Evolutionary conservation across 2,888 invertebrate species (phyloP).

Genomic region (Eupeodes luniger): DNA sequence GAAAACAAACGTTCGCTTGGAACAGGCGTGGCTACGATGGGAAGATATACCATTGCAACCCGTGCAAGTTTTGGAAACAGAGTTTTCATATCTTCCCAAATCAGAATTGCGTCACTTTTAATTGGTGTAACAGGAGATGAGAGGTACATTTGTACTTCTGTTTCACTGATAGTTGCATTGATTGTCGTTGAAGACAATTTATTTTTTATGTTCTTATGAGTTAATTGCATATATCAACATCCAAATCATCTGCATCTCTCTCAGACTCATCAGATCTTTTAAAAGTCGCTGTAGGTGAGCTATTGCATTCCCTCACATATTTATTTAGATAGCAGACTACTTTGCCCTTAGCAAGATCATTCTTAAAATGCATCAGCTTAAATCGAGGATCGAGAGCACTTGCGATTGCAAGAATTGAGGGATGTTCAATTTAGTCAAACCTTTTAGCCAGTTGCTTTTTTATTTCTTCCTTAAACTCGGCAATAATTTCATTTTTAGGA

Average conservation of each 20-base stretch:
- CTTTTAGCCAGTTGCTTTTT: constrained; percentile 35
- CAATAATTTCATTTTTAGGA: constrained; percentile 36
- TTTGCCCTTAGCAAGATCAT: constrained; percentile 51
- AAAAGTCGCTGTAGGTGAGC: constrained; percentile 31
- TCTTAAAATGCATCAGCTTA: constrained; percentile 48
- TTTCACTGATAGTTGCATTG: constrained; percentile 51
- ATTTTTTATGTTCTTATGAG: constrained; percentile 49
- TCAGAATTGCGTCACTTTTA: constrained; percentile 62
- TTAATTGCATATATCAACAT: constrained; percentile 57
- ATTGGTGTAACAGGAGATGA: constrained; percentile 79
- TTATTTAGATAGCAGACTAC: constrained; percentile 46
- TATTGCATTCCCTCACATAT: constrained; percentile 22
- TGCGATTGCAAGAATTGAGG: constrained; percentile 35
- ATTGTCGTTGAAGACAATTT: constrained; percentile 37
- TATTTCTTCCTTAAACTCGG: constrained; percentile 46
- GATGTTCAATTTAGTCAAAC: not conserved
- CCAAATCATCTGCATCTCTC: constrained; percentile 34
- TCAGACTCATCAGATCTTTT: constrained; percentile 47
- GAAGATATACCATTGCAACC: constrained; percentile 79
- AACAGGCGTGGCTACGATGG: constrained; percentile 80
- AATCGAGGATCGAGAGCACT: constrained; percentile 55
- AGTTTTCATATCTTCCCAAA: constrained; percentile 71
- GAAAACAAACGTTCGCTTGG: constrained; percentile 80
- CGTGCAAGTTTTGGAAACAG: constrained; percentile 72
- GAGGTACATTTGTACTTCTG: constrained; percentile 78